A percentile compares a stretch with the other conserved stretches of the same genome.
phyloP scores from a whole-genome alignment of 2,888 invertebrate species.

The Idaea dimidiata region DNA sequence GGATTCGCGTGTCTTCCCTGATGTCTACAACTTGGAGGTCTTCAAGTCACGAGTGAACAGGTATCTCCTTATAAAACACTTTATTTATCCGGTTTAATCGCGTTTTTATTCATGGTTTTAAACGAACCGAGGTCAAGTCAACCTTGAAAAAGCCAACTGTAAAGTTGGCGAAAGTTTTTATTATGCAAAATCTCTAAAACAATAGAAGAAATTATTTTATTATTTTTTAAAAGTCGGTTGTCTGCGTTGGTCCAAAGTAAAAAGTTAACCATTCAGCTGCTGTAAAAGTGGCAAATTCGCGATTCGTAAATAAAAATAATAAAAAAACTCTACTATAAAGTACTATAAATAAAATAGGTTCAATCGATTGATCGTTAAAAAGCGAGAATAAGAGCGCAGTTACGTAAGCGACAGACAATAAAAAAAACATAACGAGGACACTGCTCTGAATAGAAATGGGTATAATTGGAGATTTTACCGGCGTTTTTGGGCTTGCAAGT shows the following conservation, averaged over 20 bases:
- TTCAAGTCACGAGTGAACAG: too few species aligned
- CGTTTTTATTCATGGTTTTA: too few species aligned
- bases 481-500: constrained; percentile 15
- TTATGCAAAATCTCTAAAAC: too few species aligned
- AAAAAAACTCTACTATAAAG: constrained; percentile 5
- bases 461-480: constrained; percentile 30
- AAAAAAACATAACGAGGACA: constrained; percentile 28
- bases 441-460: constrained; percentile 33
- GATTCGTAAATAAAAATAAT: constrained; percentile 5
- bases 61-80: too few species aligned
- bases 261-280: background rate
- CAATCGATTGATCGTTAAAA: constrained; percentile 24
- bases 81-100: too few species aligned
- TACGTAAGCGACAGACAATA: constrained; percentile 26
- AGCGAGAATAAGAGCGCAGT: constrained; percentile 29
- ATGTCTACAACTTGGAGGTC: too few species aligned
- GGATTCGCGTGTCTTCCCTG: too few species aligned
- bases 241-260: background rate
- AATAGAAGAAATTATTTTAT: too few species aligned
- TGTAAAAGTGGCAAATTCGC: constrained; percentile 6
- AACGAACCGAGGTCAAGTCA: too few species aligned
- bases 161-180: too few species aligned
- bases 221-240: background rate
- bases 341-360: constrained; percentile 8
- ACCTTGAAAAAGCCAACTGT: too few species aligned